Evolutionary conservation across 2,888 invertebrate species (phyloP).

Genomic region (Beris chalybata): DNA sequence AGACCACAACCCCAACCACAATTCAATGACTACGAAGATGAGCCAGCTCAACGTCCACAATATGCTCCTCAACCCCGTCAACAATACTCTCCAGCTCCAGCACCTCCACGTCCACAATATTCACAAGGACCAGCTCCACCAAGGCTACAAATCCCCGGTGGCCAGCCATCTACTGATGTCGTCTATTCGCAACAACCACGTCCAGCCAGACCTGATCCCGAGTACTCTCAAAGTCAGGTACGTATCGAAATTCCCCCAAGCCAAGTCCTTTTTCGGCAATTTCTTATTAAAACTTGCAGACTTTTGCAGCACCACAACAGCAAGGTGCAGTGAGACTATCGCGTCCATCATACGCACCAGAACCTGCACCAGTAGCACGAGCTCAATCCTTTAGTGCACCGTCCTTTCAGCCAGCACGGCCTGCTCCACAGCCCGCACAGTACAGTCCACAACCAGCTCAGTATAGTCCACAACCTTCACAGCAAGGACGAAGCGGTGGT

Average conservation of each 20-base stretch:
- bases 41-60: conserved; percentile 44
- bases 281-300: conserved; percentile 34
- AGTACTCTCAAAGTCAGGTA: conserved; percentile 51
- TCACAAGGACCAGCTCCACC: conserved; percentile 47
- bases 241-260: background rate
- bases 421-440: conserved; percentile 41
- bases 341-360: conserved; percentile 51
- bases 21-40: conserved; percentile 50
- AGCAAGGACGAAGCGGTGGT: conserved; percentile 52
- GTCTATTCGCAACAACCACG: conserved; percentile 52
- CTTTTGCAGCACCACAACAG: conserved; percentile 39
- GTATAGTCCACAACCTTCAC: conserved; percentile 31
- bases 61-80: conserved; percentile 47
- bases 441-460: conserved; percentile 28
- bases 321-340: conserved; percentile 47
- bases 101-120: conserved; percentile 35
- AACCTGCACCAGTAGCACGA: conserved; percentile 42
- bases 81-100: conserved; percentile 42
- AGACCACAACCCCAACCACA: conserved; percentile 49
- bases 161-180: conserved; percentile 51
- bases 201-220: conserved; percentile 53
- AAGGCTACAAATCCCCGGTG: conserved; percentile 51
- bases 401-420: conserved; percentile 29
- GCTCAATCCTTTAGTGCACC: conserved; percentile 45
- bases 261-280: conserved; percentile 3